phyloP scores from a whole-genome alignment of 35 echinoderm and acorn worm species.

The Nesometra sesokonis region DNA sequence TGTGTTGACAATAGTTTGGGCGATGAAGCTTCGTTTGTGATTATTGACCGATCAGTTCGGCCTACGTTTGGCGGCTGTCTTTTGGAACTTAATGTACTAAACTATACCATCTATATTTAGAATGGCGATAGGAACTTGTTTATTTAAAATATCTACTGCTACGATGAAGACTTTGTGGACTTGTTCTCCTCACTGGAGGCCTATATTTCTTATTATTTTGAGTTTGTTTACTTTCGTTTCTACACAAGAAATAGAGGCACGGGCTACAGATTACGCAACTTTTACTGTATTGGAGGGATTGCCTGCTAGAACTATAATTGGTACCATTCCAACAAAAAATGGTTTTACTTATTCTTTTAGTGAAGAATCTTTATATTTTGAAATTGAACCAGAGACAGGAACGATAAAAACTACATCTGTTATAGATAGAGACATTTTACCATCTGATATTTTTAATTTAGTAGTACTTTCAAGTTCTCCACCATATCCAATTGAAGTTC shows the following conservation, averaged over 20 bases:
- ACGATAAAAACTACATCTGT: slow-evolving; percentile 43
- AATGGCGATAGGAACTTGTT: background rate
- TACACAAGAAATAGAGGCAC: background rate
- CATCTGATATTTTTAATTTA: slow-evolving; percentile 65
- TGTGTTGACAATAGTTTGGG: background rate
- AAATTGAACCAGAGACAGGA: slow-evolving; percentile 51
- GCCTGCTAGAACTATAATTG: slow-evolving; percentile 37
- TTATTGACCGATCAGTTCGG: background rate
- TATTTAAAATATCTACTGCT: background rate
- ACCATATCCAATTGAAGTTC: slow-evolving; percentile 71
- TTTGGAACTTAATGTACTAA: background rate
- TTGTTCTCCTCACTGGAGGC: background rate
- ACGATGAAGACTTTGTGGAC: background rate
- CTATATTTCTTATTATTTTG: background rate
- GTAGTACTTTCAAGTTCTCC: slow-evolving; percentile 37
- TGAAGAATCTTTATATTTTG: slow-evolving; percentile 40
- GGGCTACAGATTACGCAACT: background rate
- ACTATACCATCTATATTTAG: background rate
- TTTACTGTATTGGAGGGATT: background rate
- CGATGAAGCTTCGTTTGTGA: background rate
- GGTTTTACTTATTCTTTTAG: slow-evolving; percentile 48
- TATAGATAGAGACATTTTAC: slow-evolving; percentile 76
- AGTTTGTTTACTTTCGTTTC: background rate
- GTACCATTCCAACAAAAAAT: slow-evolving; percentile 23
- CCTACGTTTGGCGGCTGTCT: background rate